phyloP scores from a whole-genome alignment of 2,888 invertebrate species.

The Seladonia tumulorum region DNA sequence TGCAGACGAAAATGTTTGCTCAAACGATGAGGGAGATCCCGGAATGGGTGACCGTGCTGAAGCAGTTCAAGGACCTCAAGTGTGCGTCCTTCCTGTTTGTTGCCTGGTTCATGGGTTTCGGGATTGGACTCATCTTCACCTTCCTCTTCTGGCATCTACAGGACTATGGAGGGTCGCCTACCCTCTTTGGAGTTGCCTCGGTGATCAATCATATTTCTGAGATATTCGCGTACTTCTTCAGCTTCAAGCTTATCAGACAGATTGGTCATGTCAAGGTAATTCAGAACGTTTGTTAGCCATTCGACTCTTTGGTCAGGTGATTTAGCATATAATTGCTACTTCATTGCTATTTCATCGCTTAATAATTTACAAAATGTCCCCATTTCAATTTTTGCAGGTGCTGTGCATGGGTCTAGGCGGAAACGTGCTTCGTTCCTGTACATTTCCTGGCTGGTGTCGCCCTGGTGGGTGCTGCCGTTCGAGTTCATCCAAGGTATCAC shows the following conservation, averaged over 20 bases:
- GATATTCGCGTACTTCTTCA: conserved; percentile 99
- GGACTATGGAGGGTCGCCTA: conserved; percentile 98
- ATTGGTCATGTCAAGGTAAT: conserved; percentile 96
- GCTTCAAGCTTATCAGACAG: conserved; percentile 96
- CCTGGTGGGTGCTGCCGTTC: conserved; percentile 99
- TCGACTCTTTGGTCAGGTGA: no score
- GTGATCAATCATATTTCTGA: conserved; percentile 99
- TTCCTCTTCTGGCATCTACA: conserved; percentile 99
- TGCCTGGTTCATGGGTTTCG: conserved; percentile 99
- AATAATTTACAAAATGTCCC: background rate
- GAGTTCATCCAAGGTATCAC: conserved; percentile 97
- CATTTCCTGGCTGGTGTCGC: conserved; percentile 96
- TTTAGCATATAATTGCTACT: no score
- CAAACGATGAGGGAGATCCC: conserved; percentile 96
- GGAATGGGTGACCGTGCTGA: conserved; percentile 96
- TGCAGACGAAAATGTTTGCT: conserved; percentile 94
- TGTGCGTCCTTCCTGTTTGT: conserved; percentile 97
- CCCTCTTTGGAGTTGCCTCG: conserved; percentile 98
- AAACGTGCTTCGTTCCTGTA: conserved; percentile 97
- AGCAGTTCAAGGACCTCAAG: conserved; percentile 95
- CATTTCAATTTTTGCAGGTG: conserved; percentile 86
- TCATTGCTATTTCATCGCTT: no score
- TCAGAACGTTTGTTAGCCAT: background rate
- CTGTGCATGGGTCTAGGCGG: conserved; percentile 96
- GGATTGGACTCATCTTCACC: conserved; percentile 99